Evolutionary conservation across 1,140 invertebrate genomes (phyloP).

Genomic region (Tyrophagus putrescentiae): DNA sequence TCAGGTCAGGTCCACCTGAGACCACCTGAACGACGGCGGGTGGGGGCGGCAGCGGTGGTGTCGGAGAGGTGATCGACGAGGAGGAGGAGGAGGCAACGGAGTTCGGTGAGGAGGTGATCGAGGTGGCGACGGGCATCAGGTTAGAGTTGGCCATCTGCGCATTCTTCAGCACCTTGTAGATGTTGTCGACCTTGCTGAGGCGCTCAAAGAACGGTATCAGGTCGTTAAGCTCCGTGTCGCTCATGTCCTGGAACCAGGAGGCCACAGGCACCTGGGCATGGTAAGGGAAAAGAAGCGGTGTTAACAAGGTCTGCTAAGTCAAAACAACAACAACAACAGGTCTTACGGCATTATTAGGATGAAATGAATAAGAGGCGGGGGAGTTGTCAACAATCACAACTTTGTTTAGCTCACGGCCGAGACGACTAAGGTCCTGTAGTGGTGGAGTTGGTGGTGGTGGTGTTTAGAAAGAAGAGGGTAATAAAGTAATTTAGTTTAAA

Average conservation of each 20-base stretch:
- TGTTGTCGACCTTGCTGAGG: conserved; percentile 79
- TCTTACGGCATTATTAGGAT: conserved; percentile 98
- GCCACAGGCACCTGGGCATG: conserved; percentile 71
- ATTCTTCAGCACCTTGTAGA: conserved; percentile 59
- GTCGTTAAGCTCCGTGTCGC: conserved; percentile 81
- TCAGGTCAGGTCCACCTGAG: too few species aligned
- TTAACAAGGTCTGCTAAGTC: not conserved
- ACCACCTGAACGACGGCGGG: not conserved
- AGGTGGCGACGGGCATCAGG: not conserved
- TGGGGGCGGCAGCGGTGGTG: not conserved
- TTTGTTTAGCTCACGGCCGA: conserved; percentile 86
- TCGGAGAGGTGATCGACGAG: not conserved
- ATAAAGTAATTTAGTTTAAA: not conserved
- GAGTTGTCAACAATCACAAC: conserved; percentile 99
- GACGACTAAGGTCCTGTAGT: conserved; percentile 70
- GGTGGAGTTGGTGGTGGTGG: conserved; percentile 22
- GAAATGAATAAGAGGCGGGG: conserved; percentile 98
- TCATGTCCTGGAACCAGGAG: conserved; percentile 95
- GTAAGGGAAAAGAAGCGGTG: conserved; percentile 21
- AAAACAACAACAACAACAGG: conserved; percentile 12
- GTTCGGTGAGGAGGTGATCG: not conserved
- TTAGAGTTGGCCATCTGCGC: conserved; percentile 2
- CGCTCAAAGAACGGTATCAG: conserved; percentile 90
- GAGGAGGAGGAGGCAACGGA: not conserved
- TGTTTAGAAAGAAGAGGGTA: conserved; percentile 3